phyloP scores from a whole-genome alignment of 2,888 invertebrate genomes.

The Gerris lacustris region DNA sequence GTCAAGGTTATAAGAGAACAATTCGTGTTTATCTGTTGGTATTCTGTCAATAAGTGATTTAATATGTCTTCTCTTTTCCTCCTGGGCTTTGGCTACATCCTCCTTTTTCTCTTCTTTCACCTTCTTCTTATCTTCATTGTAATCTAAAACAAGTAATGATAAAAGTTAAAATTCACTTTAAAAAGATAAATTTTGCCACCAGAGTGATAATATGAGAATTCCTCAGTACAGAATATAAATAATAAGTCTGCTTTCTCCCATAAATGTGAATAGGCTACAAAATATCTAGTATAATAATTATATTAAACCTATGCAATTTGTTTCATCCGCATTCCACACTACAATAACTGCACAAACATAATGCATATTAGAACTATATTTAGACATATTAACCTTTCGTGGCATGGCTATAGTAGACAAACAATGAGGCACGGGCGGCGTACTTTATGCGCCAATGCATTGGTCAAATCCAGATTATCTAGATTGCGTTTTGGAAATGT shows the following conservation, averaged over 20 bases:
- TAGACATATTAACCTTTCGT: too few species aligned
- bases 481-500: too few species aligned
- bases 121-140: constrained; percentile 47
- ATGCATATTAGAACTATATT: too few species aligned
- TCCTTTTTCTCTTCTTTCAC: constrained; percentile 44
- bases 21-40: constrained; percentile 90
- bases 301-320: too few species aligned
- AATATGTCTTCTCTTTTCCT: constrained; percentile 92
- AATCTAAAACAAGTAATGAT: constrained; percentile 39
- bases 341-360: too few species aligned
- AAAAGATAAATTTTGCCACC: background rate
- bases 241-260: constrained; percentile 3
- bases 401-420: too few species aligned
- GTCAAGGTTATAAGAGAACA: constrained; percentile 89
- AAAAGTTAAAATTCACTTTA: background rate
- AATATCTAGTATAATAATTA: too few species aligned
- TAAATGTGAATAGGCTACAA: too few species aligned
- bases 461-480: too few species aligned
- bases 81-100: constrained; percentile 58
- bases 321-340: too few species aligned
- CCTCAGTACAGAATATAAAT: background rate
- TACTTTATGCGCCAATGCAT: too few species aligned
- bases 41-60: constrained; percentile 97
- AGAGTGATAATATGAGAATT: background rate
- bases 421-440: too few species aligned